Evolutionary conservation across 1,140 invertebrate species (phyloP), one percentile per base, ranked within the genome.

Genomic region (Drosophila serrata): DNA sequence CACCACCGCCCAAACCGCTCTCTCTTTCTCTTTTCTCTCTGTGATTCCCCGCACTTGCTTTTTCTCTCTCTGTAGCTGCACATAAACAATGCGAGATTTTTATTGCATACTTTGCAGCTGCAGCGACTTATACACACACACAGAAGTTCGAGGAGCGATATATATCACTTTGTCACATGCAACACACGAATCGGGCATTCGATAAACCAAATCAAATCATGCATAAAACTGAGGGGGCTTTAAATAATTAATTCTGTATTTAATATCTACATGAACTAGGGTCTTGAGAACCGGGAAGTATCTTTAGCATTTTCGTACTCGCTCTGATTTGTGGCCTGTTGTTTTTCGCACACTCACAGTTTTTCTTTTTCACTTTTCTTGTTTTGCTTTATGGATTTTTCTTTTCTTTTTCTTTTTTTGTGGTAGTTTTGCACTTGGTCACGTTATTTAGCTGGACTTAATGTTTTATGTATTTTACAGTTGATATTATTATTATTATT

Each of bases 21-120:
- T 22, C 22, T 24, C 4, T 24, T 55, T 40, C 22, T 22, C 22
- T 24, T 6, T 24, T 55, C 19, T 8, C 37, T 24, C 48, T 31
- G 8, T 13, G 43, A 27, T 12, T 19, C 15, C n/a, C 40, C 27
- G 9, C 40, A 49, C 59, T 61, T 17, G n/a, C 39, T 29, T 31
- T 1, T 9, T 3, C 35, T 53, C 31, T 27, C 39, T 19, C 39
- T 57, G 57, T 73, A 46, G 61, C 61, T 88, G 85, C 86, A 85
- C 86, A 88, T 90, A 88, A 88, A 90, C 86, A 88, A 90, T 86
- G 85, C 81, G 69, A 90, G 68, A 88, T 84, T 88, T 69, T 88
- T 90, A 88, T 88, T 90, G 85, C 85, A 90, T 90, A 87, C 84
- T 87, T 87, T 87, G 80, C 84, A 84, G 84, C 79, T 79, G 80